These are phyloP conservation scores for mouse (Mus musculus) DNA, from an alignment of 2,113 vertebrate genomes.

Conservation along the genomic window GRCm39 chrX:59774501-59775000, in stretches of 20 bases:
- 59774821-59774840: slow-evolving; percentile 20
- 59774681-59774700: slow-evolving; percentile 1
- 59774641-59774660: background rate
- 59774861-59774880: slow-evolving; percentile 56
- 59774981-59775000: slow-evolving; percentile 69
- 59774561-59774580: background rate
- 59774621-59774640: background rate
- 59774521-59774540: background rate
- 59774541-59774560: background rate
- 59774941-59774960: slow-evolving; percentile 26
- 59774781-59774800: background rate
- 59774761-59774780: background rate
- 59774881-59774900: slow-evolving; percentile 44
- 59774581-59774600: background rate
- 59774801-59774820: background rate
- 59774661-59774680: background rate
- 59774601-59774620: background rate
- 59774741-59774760: background rate
- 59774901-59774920: slow-evolving; percentile 52
- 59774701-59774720: background rate
- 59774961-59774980: slow-evolving; percentile 63
- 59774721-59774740: background rate
- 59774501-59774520: background rate
- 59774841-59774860: slow-evolving; percentile 65
- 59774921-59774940: slow-evolving; percentile 67